Conservation (phyloP, 2,888 invertebrate species). For the Ctenicera cuprea region DNA sequence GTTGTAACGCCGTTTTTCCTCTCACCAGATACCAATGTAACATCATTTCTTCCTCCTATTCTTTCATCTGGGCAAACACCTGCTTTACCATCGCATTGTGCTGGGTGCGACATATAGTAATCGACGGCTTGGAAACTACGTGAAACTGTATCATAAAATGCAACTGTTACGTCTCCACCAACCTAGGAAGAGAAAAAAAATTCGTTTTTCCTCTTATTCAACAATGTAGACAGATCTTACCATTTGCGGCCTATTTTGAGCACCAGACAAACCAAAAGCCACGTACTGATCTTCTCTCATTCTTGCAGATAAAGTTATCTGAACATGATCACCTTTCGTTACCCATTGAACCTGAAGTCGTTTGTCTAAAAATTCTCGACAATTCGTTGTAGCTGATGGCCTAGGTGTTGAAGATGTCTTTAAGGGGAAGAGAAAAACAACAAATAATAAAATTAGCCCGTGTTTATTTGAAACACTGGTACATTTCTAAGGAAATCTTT, state of each 20-base stretch:
- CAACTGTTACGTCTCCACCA: slow-evolving; percentile 90
- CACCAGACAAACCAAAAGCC: slow-evolving; percentile 90
- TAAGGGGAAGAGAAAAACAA: slow-evolving; percentile 62
- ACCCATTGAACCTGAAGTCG: slow-evolving; percentile 93
- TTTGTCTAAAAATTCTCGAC: slow-evolving; percentile 88
- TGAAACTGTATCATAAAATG: slow-evolving; percentile 79
- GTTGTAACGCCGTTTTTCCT: slow-evolving; percentile 87
- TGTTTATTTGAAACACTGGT: slow-evolving; percentile 47
- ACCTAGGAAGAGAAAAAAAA: slow-evolving; percentile 64
- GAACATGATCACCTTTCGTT: slow-evolving; percentile 83
- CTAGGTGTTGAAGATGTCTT: slow-evolving; percentile 88
- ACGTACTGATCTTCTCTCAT: slow-evolving; percentile 91
- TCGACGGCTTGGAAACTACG: slow-evolving; percentile 85
- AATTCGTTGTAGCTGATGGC: slow-evolving; percentile 81
- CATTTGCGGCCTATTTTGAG: slow-evolving; percentile 85
- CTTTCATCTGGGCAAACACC: slow-evolving; percentile 92
- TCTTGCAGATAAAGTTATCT: slow-evolving; percentile 86
- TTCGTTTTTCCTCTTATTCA: too few species aligned
- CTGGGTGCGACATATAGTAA: slow-evolving; percentile 87
- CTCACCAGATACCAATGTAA: slow-evolving; percentile 83
- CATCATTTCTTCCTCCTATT: slow-evolving; percentile 88
- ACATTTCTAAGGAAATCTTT: slow-evolving; percentile 28
- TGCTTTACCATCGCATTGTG: slow-evolving; percentile 87
- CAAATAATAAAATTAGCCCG: slow-evolving; percentile 52
- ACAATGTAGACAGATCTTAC: slow-evolving; percentile 58